phyloP scores from a whole-genome alignment of 2,113 vertebrate genomes.

The Bubo blakistoni region DNA sequence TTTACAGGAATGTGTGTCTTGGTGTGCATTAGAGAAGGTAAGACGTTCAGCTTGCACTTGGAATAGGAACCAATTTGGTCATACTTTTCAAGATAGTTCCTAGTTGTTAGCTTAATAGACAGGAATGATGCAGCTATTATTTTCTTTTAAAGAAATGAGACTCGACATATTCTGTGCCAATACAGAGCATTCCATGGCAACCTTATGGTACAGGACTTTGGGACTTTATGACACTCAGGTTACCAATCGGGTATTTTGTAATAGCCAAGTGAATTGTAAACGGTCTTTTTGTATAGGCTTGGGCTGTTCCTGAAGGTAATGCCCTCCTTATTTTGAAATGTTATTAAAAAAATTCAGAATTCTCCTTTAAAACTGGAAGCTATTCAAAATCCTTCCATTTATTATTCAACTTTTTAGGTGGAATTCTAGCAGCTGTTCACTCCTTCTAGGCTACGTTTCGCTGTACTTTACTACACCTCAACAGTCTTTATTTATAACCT shows the following conservation, averaged over 20 bases:
- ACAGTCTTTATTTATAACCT: neutral
- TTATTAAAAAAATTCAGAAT: neutral
- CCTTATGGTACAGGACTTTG: neutral
- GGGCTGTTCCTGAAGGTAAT: neutral
- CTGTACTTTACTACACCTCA: neutral
- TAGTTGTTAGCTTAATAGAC: neutral
- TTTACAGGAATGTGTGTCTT: neutral
- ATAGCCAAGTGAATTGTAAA: neutral
- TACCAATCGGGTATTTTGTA: neutral
- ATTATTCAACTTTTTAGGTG: neutral
- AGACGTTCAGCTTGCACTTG: neutral
- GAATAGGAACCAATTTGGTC: neutral
- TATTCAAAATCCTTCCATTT: neutral
- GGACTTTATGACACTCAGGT: neutral
- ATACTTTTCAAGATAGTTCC: neutral
- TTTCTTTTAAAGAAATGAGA: neutral
- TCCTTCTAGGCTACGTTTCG: neutral
- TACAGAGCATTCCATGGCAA: neutral
- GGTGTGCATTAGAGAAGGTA: neutral
- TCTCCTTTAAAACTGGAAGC: neutral
- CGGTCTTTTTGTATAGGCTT: neutral
- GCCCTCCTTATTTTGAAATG: neutral
- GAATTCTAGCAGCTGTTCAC: neutral
- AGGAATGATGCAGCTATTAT: neutral
- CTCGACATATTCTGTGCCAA: neutral